Base-by-base conservation (phyloP, 1,140 invertebrate genomes). In the Lordiphosa collinella region DNA sequence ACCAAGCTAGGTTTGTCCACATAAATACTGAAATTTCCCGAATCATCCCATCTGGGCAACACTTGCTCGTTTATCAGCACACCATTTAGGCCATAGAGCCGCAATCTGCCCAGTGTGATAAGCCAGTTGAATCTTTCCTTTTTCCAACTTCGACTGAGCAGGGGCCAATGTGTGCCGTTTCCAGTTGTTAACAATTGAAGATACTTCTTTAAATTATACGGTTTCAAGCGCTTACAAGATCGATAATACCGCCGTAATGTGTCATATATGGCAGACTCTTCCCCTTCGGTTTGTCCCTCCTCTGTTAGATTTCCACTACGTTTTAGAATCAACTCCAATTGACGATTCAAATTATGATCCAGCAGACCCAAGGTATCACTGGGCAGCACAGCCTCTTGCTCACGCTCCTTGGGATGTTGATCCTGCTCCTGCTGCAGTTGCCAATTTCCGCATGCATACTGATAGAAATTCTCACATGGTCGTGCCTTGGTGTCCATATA, bases 391-490 rank as follows among this genome's bases (percentile, higher is more conserved):
- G 82, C 68, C 9, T 62, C 59, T n/a, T 31, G 51, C 6, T 43
- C 40, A 3, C 46, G 36, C 6, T 72, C 62, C 13, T 57, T 53
- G 9, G 71, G 66, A 16, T 64, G 58, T 10, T 67, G 51, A 18
- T 70, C 56, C 58, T 69, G 65, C 40, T 71, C 54, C 63, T 76
- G 67, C 44, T 84, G 74, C 36, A 88, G 38, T 32, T 82, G 74
- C 86, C 86, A 88, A 46, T 86, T 80, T 22, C 86, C 86, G 43
- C 86, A 88, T 49, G 86, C 80, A 32, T 80, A 88, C 48, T 88
- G 86, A 72, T 88, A 88, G 38, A 88, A 88, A 40, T 88, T 88
- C 48, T 86, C 86, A 32, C 86, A 88, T 32, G 86, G 86, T 31
- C 63, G 62, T 32, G 68, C 68, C 29, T 49, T 62, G 0, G 68